Percentiles rank a stretch among this genome's conserved stretches.
Evolutionary conservation across 2,113 vertebrate species (phyloP).

Genomic region (Dicaeum eximium): DNA sequence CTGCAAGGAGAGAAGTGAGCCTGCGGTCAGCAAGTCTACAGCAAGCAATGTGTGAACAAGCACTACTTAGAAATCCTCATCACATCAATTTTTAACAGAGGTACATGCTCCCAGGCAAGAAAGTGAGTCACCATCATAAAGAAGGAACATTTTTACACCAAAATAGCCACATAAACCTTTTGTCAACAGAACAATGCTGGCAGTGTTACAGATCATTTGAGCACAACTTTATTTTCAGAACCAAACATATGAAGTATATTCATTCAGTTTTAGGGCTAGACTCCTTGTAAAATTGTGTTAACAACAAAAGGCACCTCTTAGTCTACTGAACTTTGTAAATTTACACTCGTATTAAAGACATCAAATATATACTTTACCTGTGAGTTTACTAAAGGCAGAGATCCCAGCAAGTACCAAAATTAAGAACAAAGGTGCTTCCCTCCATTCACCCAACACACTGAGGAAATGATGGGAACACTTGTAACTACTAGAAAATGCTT

Average conservation of each 20-base stretch:
- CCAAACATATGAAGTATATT: neutral
- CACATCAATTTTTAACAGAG: neutral
- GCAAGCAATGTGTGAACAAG: neutral
- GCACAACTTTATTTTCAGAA: neutral
- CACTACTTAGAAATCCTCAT: neutral
- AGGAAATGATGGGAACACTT: neutral
- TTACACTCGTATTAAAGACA: neutral
- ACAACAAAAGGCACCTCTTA: neutral
- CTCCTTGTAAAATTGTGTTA: neutral
- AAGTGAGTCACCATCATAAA: neutral
- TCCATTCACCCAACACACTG: neutral
- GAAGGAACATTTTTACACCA: neutral
- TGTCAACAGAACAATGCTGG: neutral
- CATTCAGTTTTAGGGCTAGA: neutral
- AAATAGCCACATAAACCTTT: neutral
- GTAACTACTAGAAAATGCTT: neutral
- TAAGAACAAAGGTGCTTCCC: neutral
- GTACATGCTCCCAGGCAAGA: neutral
- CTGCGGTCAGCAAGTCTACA: neutral
- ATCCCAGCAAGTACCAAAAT: neutral
- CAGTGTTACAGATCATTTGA: neutral
- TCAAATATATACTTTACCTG: neutral
- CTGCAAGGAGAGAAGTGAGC: neutral
- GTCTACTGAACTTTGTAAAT: neutral
- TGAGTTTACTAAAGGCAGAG: neutral